Conservation (phyloP, 2,113 vertebrate genomes). For the Balaenoptera acutorostrata region DNA sequence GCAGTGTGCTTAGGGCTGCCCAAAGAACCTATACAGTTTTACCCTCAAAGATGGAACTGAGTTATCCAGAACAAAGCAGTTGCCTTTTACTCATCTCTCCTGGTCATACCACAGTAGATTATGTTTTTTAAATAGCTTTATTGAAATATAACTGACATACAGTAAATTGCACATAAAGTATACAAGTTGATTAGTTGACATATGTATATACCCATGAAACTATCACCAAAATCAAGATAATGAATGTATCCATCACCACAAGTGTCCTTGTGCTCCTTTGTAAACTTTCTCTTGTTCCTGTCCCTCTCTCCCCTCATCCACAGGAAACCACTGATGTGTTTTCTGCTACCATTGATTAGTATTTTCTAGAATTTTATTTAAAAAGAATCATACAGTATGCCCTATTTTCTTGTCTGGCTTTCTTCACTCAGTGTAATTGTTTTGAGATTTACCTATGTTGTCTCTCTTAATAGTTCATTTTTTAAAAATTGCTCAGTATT, state of each 20-base stretch:
- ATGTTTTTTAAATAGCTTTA: not conserved
- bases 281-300: not conserved
- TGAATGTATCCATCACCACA: not conserved
- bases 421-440: conserved; percentile 4
- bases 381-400: not conserved
- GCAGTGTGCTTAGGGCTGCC: not conserved
- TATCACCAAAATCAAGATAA: conserved; percentile 3
- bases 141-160: not conserved
- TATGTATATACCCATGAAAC: not conserved
- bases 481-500: not conserved
- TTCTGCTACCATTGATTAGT: not conserved
- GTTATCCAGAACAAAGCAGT: not conserved
- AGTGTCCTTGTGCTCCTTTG: not conserved
- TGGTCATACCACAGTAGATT: not conserved
- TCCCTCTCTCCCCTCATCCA: not conserved
- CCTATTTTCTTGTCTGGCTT: not conserved
- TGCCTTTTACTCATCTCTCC: not conserved
- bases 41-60: not conserved
- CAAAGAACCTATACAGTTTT: not conserved
- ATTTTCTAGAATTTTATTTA: not conserved
- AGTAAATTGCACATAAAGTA: not conserved
- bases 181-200: not conserved
- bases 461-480: not conserved
- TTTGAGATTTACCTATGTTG: not conserved
- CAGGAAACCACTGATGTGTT: not conserved